Base-by-base conservation (phyloP, 2,113 vertebrate species). In the Thermophis baileyi region DNA sequence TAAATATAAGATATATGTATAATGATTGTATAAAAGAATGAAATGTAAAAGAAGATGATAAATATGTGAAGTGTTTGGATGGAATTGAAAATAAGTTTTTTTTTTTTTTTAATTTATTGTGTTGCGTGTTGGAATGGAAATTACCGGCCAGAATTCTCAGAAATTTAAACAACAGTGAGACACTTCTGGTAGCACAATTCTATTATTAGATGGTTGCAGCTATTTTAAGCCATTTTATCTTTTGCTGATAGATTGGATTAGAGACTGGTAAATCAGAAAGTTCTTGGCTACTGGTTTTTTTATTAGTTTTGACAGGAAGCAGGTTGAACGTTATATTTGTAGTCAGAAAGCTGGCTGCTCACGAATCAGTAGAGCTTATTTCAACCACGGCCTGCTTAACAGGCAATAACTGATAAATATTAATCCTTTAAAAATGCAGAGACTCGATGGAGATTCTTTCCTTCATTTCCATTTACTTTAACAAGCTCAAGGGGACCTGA, bases 401-500 rank as follows among this genome's bases (percentile, higher is more conserved):
- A 89, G 91, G 87, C 91, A 92, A 85, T 93, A 94, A 57, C 0
- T 87, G 81, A 87, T 74, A 35, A 95, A 89, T 7, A 14, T 18
- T 0, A 92, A 9, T 20, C 89, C 89, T 11, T 97, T 95, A n/a
- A 96, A 55, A 92, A 55, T 97, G 93, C 24, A 97, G 92, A 35
- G 20, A 14, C 11, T 92, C 35, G 18, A 88, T 97, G 93, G 27
- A 30, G 27, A 57, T 35, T 46, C n/a, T 94, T 88, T 14, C 97
- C 94, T 69, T 96, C 95, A 85, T 98, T 98, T 1, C 96, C 96
- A 96, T 98, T 98, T 57, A 95, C 96, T 74, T 96, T 94, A 35
- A 96, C 96, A 54, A 97, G 97, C 95, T 98, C 98, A 2, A 99
- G 97, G 74, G 97, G 96, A 94, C 96, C 96, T 89, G n/a, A 40